phyloP scores from a whole-genome alignment of 2,113 vertebrate genomes.

The Noctilio leporinus region DNA sequence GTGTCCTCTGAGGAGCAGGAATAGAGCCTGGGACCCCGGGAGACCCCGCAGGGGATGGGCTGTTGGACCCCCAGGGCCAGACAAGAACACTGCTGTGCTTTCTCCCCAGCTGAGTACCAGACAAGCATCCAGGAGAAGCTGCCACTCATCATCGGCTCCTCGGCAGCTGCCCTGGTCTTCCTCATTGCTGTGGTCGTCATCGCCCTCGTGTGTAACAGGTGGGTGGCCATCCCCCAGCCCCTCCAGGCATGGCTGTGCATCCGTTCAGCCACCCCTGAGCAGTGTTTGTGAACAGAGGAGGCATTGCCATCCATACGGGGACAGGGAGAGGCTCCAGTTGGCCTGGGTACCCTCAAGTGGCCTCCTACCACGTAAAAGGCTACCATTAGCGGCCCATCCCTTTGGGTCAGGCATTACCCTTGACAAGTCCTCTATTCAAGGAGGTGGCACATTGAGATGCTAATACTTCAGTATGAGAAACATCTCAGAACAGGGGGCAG shows the following conservation, averaged over 20 bases:
- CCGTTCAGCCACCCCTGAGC: neutral
- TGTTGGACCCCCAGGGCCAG: neutral
- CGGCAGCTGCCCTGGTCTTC: conserved; percentile 90
- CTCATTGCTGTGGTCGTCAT: conserved; percentile 91
- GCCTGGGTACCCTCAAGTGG: neutral
- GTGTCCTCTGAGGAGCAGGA: neutral
- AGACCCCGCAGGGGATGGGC: neutral
- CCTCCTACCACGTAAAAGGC: accelerated
- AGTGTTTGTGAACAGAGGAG: neutral
- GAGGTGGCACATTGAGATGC: neutral
- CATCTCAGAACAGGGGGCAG: neutral
- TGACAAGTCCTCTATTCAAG: neutral
- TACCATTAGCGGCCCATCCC: neutral
- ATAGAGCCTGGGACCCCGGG: neutral
- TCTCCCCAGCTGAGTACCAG: conserved; percentile 88
- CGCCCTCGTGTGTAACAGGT: conserved; percentile 91
- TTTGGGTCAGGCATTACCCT: neutral
- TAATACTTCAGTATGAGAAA: accelerated
- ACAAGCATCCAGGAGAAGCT: conserved; percentile 95
- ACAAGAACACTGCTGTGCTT: neutral
- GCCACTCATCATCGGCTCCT: conserved; percentile 93
- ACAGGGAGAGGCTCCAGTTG: accelerated
- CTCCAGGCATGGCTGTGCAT: neutral
- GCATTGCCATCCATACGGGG: neutral
- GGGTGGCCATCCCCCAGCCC: conserved; percentile 27